These are phyloP conservation scores for Drosophila pallidifrons DNA, from an alignment of 1,140 invertebrate species.

Conservation along the genomic window DNA sequence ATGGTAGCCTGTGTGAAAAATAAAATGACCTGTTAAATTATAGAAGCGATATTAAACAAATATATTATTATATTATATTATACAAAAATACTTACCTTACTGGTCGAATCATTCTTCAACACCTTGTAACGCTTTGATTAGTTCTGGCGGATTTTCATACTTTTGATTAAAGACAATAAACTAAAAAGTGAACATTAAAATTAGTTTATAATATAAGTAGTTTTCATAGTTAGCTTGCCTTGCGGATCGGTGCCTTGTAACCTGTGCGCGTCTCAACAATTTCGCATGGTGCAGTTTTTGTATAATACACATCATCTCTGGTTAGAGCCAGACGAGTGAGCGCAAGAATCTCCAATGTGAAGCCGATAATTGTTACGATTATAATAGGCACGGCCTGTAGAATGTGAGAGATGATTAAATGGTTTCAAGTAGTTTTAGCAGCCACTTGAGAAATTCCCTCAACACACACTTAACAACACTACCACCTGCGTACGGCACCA, in stretches of 20 bases:
- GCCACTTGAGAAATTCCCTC: slow-evolving; percentile 4
- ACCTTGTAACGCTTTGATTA: slow-evolving; percentile 43
- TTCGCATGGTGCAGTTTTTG: slow-evolving; percentile 25
- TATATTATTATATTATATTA: too few relatives aligned
- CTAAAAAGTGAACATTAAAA: slow-evolving; percentile 16
- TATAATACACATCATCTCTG: slow-evolving; percentile 61
- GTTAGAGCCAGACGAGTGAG: slow-evolving; percentile 25
- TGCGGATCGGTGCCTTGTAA: slow-evolving; percentile 30
- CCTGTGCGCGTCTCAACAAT: slow-evolving; percentile 53
- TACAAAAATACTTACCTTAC: slow-evolving; percentile 34
- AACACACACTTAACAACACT: slow-evolving; percentile 14
- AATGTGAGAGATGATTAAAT: not conserved
- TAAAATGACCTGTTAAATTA: too few relatives aligned
- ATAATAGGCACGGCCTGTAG: slow-evolving; percentile 54
- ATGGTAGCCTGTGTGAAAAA: too few relatives aligned
- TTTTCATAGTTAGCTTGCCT: slow-evolving; percentile 31
- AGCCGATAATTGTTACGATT: slow-evolving; percentile 22
- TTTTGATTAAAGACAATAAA: slow-evolving; percentile 56
- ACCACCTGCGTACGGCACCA: too few relatives aligned
- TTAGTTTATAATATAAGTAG: not conserved
- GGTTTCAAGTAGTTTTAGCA: slow-evolving; percentile 41
- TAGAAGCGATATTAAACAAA: too few relatives aligned
- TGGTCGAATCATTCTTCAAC: slow-evolving; percentile 17
- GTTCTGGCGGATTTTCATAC: slow-evolving; percentile 42
- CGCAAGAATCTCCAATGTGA: slow-evolving; percentile 10